A percentile compares a stretch with the other conserved stretches of the same genome.
These are phyloP conservation scores for Cryptus armator DNA, from an alignment of 2,888 invertebrate species.

Conservation along the genomic window DNA sequence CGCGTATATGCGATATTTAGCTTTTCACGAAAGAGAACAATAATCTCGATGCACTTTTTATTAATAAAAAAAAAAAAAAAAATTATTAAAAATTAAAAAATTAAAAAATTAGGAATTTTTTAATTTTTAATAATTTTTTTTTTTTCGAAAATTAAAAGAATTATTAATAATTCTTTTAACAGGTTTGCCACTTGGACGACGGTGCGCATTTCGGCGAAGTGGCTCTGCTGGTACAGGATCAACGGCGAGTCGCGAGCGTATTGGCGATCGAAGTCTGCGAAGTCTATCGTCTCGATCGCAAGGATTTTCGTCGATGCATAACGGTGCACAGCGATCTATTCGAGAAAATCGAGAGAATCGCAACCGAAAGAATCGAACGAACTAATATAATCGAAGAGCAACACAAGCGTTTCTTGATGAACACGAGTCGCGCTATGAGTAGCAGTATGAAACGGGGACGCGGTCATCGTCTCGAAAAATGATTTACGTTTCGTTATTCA, in stretches of 20 bases:
- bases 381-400: constrained; percentile 82
- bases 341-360: constrained; percentile 81
- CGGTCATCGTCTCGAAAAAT: constrained; percentile 28
- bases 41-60: no score
- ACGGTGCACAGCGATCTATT: constrained; percentile 79
- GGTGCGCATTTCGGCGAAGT: constrained; percentile 89
- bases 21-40: no score
- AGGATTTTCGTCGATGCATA: constrained; percentile 85
- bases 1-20: no score
- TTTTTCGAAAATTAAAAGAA: no score
- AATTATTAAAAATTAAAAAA: no score
- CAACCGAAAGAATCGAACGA: constrained; percentile 82
- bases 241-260: constrained; percentile 87
- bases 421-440: constrained; percentile 51
- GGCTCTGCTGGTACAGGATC: constrained; percentile 87
- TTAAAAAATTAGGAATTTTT: no score
- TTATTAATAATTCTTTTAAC: not conserved
- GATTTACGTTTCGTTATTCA: not conserved
- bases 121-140: no score
- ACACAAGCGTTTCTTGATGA: constrained; percentile 75
- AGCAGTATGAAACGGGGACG: constrained; percentile 21
- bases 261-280: constrained; percentile 88
- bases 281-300: constrained; percentile 87
- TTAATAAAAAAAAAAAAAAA: no score
- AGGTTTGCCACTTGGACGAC: constrained; percentile 87